These are phyloP conservation scores for Idaea straminata DNA, from an alignment of 2,888 invertebrate species.

Conservation along the genomic window DNA sequence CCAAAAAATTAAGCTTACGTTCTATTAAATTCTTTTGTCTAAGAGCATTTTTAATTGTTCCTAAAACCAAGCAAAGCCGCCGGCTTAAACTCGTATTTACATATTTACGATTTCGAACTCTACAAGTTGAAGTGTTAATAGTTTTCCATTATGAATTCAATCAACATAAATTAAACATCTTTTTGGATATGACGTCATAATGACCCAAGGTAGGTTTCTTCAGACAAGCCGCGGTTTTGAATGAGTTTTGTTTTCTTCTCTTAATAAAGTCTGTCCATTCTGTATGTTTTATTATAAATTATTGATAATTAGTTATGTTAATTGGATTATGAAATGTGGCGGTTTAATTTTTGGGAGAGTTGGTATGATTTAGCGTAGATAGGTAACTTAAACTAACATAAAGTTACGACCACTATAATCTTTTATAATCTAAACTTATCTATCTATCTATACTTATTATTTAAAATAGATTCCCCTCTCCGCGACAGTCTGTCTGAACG, in stretches of 20 bases:
- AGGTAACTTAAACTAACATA: too few species aligned
- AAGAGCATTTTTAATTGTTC: background rate
- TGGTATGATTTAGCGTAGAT: background rate
- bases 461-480: too few species aligned
- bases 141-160: constrained; percentile 77
- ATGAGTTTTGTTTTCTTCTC: background rate
- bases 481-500: too few species aligned
- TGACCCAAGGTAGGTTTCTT: constrained; percentile 28
- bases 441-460: too few species aligned
- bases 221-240: background rate
- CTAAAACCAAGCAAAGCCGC: background rate
- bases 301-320: constrained; percentile 16
- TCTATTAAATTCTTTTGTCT: background rate
- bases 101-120: constrained; percentile 1
- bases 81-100: constrained; percentile 1
- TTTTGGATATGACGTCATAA: constrained; percentile 59
- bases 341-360: constrained; percentile 10
- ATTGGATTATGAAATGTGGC: constrained; percentile 19
- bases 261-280: background rate
- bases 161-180: constrained; percentile 77
- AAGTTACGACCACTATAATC: too few species aligned
- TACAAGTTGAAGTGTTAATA: constrained; percentile 55
- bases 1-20: background rate
- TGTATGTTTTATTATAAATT: constrained; percentile 6
- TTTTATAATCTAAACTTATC: too few species aligned